A percentile compares a stretch with the other conserved stretches of the same genome.
phyloP scores from a whole-genome alignment of 2,797 vertebrate genomes.

The Epinephelus malabaricus region DNA sequence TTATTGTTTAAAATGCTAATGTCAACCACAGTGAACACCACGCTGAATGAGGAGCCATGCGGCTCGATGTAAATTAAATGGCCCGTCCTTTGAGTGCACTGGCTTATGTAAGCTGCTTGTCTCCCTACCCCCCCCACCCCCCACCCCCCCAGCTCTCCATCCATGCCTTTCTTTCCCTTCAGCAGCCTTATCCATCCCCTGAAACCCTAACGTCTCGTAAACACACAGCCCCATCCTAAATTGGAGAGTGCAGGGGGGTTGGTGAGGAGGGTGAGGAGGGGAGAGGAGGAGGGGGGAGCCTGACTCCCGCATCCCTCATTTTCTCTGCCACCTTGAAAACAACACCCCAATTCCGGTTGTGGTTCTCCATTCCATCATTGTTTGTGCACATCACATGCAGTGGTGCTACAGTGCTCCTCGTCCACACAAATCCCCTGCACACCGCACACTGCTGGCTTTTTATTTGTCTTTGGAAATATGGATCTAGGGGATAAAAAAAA shows the following conservation, averaged over 20 bases:
- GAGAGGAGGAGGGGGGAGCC: constrained; percentile 10
- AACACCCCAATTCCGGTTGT: constrained; percentile 74
- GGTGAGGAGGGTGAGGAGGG: constrained; percentile 10
- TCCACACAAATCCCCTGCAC: constrained; percentile 54
- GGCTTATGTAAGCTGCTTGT: constrained; percentile 82
- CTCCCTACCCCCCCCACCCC: not conserved
- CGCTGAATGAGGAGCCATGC: constrained; percentile 62
- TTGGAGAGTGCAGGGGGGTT: constrained; percentile 46
- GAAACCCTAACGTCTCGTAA: constrained; percentile 58
- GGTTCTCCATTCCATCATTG: constrained; percentile 76
- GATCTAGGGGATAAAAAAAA: constrained; percentile 9
- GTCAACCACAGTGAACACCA: constrained; percentile 68
- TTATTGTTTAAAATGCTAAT: constrained; percentile 62
- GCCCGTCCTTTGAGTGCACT: constrained; percentile 77
- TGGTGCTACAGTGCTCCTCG: constrained; percentile 44
- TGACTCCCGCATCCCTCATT: constrained; percentile 78
- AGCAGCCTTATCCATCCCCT: constrained; percentile 66
- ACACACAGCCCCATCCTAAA: constrained; percentile 67
- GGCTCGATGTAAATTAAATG: constrained; percentile 79
- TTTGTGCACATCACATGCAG: constrained; percentile 63
- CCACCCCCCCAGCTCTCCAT: constrained; percentile 47
- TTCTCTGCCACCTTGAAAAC: constrained; percentile 83
- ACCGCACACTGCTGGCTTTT: constrained; percentile 26
- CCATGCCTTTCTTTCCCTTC: constrained; percentile 69
- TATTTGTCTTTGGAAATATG: constrained; percentile 35